Conservation (phyloP, 2,797 vertebrate genomes). For the Girardinus metallicus region DNA sequence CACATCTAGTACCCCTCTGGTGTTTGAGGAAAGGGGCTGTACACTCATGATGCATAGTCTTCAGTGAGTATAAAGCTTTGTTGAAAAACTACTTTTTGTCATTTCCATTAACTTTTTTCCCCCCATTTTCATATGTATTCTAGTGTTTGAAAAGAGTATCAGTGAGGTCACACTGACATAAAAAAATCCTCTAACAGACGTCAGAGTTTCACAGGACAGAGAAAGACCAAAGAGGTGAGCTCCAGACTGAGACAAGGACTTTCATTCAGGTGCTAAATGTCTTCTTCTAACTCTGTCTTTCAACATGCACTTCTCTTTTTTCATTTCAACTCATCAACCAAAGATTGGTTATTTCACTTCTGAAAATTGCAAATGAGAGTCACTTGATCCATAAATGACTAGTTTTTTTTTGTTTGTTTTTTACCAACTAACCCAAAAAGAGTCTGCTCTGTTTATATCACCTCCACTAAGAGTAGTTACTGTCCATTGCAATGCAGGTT, state of each 20-base stretch:
- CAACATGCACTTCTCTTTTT: slow-evolving; percentile 72
- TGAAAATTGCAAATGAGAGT: slow-evolving; percentile 21
- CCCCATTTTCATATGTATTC: slow-evolving; percentile 8
- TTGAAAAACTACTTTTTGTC: neutral
- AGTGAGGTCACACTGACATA: slow-evolving; percentile 77
- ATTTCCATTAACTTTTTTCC: slow-evolving; percentile 2
- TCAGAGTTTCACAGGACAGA: slow-evolving; percentile 72
- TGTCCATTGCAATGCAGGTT: slow-evolving; percentile 53
- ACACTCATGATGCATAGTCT: slow-evolving; percentile 4
- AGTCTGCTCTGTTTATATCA: slow-evolving; percentile 14
- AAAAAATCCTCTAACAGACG: slow-evolving; percentile 45
- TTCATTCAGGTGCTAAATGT: slow-evolving; percentile 69
- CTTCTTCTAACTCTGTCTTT: slow-evolving; percentile 62
- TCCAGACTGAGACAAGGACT: slow-evolving; percentile 72
- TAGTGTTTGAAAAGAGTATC: slow-evolving; percentile 56
- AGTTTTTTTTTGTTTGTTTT: neutral
- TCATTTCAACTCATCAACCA: slow-evolving; percentile 19
- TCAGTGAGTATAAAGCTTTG: slow-evolving; percentile 13
- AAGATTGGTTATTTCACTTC: slow-evolving; percentile 8
- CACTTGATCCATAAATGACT: neutral
- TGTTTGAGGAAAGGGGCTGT: neutral
- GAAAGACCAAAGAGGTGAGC: slow-evolving; percentile 32
- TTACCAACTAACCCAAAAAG: slow-evolving; percentile 12
- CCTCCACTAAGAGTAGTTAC: slow-evolving; percentile 31
- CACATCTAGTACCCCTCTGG: neutral